A percentile compares a stretch with the other conserved stretches of the same genome.
phyloP scores from a whole-genome alignment of 2,797 vertebrate species.

The Diceros bicornis region DNA sequence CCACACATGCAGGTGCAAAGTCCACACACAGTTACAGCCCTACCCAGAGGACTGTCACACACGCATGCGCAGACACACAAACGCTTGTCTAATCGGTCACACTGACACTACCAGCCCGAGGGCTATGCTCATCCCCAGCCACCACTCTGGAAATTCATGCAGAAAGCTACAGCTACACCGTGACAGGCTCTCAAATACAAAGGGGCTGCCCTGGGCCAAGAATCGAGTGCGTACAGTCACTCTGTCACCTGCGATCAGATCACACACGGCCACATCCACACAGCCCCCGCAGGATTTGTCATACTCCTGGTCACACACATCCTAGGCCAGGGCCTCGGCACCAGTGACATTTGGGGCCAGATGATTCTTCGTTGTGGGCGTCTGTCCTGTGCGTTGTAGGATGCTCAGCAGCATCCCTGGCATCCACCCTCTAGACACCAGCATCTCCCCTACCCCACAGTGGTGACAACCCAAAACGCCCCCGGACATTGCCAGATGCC shows the following conservation, averaged over 20 bases:
- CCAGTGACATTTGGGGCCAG: fast-evolving
- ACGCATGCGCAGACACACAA: background rate
- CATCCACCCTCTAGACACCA: background rate
- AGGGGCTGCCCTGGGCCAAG: background rate
- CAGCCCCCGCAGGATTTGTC: background rate
- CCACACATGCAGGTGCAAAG: fast-evolving
- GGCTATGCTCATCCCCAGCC: background rate
- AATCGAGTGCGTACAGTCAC: background rate
- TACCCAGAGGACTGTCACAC: background rate
- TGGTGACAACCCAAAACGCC: background rate
- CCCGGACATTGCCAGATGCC: background rate
- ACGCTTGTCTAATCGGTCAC: background rate
- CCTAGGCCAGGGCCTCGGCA: background rate
- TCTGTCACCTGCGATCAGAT: background rate
- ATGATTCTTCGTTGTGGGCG: background rate
- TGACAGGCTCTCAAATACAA: background rate
- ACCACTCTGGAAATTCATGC: background rate
- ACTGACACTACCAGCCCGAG: fast-evolving
- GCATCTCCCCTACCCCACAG: background rate
- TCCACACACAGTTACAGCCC: background rate
- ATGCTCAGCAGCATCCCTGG: fast-evolving
- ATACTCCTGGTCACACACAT: background rate
- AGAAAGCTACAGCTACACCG: background rate
- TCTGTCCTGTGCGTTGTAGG: fast-evolving
- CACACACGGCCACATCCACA: background rate